Evolutionary conservation across 2,797 vertebrate genomes (phyloP), one percentile per base, ranked within the genome.

Genomic region (Enteromius anoplus): DNA sequence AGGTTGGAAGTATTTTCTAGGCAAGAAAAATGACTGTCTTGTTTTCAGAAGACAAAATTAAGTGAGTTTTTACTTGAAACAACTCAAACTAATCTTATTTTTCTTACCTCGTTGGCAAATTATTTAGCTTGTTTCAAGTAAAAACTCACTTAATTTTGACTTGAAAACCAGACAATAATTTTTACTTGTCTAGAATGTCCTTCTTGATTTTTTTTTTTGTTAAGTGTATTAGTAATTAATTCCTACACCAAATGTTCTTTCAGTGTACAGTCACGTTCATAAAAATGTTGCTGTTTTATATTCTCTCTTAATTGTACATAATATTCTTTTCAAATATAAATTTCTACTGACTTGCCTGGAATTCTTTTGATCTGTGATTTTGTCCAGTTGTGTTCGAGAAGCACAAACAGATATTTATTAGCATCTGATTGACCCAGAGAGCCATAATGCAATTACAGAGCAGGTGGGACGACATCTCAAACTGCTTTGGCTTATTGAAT

Each of bases 381-480:
- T 17, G 55, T 79, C 26, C 53, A 21, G 69, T 23, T 66, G 42
- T 21, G 47, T 73, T n/a, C 51, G 11, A 75, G 71, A 58, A 69
- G 76, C 60, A 19, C 70, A 81, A 92, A 91, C 90, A 85, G 55
- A 88, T 91, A 91, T 92, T 90, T 90, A 89, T 92, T 92, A 90
- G 88, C 86, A 86, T 93, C 81, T 89, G 91, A 93, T 91, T 92
- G 93, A 93, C 89, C 89, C 87, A 77, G 79, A 17, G 90, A 88
- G 91, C 92, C 87, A 65, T 94, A 95, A 95, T 91, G 89, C 91
- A 91, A 94, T 95, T 94, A 95, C 88, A 84, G 89, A 91, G 92
- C 93, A 95, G 94, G 94, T 95, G 94, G 93, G 89, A 92, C 87
- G 88, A 85, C 90, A 93, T 94, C 85, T 86, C 90, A 92, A 92